Conservation (phyloP, 2,888 invertebrate genomes). For the Cheilosia variabilis region DNA sequence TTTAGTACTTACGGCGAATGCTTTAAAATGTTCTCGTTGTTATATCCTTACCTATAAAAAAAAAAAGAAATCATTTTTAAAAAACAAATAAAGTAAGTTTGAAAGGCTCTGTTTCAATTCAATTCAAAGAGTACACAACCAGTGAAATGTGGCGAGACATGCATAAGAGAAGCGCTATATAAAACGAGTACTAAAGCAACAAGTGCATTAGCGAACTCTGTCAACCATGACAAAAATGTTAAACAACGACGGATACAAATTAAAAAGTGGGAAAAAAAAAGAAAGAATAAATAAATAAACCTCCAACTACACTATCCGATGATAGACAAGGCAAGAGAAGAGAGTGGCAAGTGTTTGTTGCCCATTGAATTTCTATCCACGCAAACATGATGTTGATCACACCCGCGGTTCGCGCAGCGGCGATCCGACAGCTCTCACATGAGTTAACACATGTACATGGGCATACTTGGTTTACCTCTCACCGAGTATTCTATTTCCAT, state of each 20-base stretch:
- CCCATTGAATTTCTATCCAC: constrained; percentile 65
- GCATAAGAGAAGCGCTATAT: background rate
- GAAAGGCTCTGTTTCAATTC: no score
- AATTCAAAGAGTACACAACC: no score
- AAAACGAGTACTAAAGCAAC: constrained; percentile 42
- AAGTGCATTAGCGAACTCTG: constrained; percentile 65
- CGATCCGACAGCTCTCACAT: constrained; percentile 49
- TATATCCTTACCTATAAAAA: constrained; percentile 27
- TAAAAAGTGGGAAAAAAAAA: constrained; percentile 17
- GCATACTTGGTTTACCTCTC: constrained; percentile 33
- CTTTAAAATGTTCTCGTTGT: background rate
- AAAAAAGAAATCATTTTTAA: no score
- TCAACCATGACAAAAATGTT: constrained; percentile 64
- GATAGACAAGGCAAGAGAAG: constrained; percentile 15
- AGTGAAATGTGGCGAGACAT: no score
- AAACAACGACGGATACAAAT: constrained; percentile 34
- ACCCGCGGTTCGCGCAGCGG: constrained; percentile 52
- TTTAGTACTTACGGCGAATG: no score
- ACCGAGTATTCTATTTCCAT: constrained; percentile 38
- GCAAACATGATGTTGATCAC: constrained; percentile 66
- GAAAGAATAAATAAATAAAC: constrained; percentile 19
- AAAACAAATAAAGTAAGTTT: no score
- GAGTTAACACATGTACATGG: constrained; percentile 38
- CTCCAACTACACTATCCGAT: background rate
- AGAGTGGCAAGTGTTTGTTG: constrained; percentile 24